Evolutionary conservation across 2,888 invertebrate genomes (phyloP).

Genomic region (Plebejus anna): DNA sequence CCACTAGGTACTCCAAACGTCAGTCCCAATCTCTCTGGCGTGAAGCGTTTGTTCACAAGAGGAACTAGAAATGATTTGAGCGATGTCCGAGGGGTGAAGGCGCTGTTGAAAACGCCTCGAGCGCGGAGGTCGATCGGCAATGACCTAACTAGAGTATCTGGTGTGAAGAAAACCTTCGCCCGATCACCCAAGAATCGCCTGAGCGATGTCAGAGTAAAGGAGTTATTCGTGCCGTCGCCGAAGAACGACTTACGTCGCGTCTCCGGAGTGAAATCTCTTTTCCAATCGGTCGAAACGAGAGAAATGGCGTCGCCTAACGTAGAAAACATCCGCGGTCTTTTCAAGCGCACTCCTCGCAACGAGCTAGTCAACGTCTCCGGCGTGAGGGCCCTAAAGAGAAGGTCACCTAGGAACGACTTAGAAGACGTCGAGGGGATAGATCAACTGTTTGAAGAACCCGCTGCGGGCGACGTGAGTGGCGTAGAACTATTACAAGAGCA

Average conservation of each 20-base stretch:
- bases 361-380: constrained; percentile 62
- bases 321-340: constrained; percentile 57
- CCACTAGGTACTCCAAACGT: constrained; percentile 52
- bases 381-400: constrained; percentile 48
- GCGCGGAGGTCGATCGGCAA: constrained; percentile 53
- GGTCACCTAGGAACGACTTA: constrained; percentile 56
- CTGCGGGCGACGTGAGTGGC: constrained; percentile 55
- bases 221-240: constrained; percentile 52
- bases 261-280: constrained; percentile 47
- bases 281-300: constrained; percentile 42
- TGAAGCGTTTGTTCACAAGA: constrained; percentile 51
- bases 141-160: constrained; percentile 61
- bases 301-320: constrained; percentile 60
- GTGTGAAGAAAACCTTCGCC: constrained; percentile 60
- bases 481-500: constrained; percentile 57
- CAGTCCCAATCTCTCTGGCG: constrained; percentile 51
- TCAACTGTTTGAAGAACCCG: constrained; percentile 44
- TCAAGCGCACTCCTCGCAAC: constrained; percentile 49
- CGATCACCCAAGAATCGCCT: constrained; percentile 57
- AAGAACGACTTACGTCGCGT: constrained; percentile 51
- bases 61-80: constrained; percentile 52
- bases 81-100: constrained; percentile 51
- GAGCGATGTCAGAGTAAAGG: constrained; percentile 59
- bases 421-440: constrained; percentile 57
- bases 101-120: constrained; percentile 48